A percentile compares a stretch with the other conserved stretches of the same genome.
Conservation (phyloP, 2,113 vertebrate species). For the Lethenteron camtschaticum region DNA sequence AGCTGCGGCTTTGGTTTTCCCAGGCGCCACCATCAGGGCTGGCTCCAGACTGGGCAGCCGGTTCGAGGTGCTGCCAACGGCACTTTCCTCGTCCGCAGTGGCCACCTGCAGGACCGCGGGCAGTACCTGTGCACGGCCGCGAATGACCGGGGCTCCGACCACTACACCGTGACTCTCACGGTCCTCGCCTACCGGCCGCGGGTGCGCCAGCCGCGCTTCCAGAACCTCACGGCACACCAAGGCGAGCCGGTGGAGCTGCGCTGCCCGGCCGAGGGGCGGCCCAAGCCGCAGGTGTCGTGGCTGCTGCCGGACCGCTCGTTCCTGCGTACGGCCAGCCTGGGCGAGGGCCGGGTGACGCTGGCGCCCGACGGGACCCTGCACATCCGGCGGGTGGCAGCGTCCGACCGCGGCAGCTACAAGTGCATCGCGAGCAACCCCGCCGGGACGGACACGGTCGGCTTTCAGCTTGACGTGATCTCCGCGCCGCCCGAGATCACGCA, state of each 20-base stretch:
- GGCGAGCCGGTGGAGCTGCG: constrained; percentile 35
- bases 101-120: constrained; percentile 37
- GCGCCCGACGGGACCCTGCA: constrained; percentile 33
- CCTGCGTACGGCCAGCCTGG: constrained; percentile 14
- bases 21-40: constrained; percentile 40
- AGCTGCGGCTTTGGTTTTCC: background rate
- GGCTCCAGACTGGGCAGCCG: constrained; percentile 28
- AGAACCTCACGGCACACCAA: constrained; percentile 33
- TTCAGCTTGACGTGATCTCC: constrained; percentile 37
- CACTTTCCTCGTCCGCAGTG: constrained; percentile 35
- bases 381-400: constrained; percentile 27
- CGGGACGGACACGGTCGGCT: constrained; percentile 36
- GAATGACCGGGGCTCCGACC: constrained; percentile 40
- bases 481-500: constrained; percentile 45
- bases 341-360: constrained; percentile 24
- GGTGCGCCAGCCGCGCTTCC: constrained; percentile 29
- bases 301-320: constrained; percentile 38
- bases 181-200: constrained; percentile 34
- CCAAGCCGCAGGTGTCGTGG: constrained; percentile 45
- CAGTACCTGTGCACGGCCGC: constrained; percentile 48
- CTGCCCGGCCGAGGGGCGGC: constrained; percentile 39
- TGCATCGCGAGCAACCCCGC: constrained; percentile 48
- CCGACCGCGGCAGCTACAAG: constrained; percentile 47
- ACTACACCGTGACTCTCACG: constrained; percentile 22
- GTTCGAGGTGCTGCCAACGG: constrained; percentile 53